phyloP scores from a whole-genome alignment of 2,888 invertebrate species.

The Rhodophaea formosa region DNA sequence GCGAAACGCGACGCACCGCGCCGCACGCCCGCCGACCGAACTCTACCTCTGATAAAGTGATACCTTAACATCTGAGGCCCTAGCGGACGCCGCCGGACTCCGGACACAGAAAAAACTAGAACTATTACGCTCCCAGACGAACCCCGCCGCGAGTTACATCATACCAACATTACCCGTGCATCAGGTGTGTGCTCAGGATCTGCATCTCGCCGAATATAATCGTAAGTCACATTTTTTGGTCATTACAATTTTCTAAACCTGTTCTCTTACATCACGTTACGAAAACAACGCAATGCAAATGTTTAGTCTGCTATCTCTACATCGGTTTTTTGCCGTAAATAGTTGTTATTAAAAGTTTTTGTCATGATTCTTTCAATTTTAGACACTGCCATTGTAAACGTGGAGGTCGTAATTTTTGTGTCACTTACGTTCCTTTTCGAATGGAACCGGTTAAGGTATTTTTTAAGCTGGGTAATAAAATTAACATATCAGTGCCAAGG shows the following conservation, averaged over 20 bases:
- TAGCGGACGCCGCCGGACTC: slow-evolving; percentile 40
- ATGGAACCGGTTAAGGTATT: slow-evolving; percentile 71
- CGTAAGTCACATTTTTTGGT: slow-evolving; percentile 57
- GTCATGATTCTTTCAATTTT: slow-evolving; percentile 43
- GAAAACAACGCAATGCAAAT: slow-evolving; percentile 43
- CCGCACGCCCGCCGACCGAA: slow-evolving; percentile 33
- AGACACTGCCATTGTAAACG: slow-evolving; percentile 41
- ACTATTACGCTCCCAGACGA: slow-evolving; percentile 32
- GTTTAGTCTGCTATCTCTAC: slow-evolving; percentile 39
- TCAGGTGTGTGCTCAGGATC: slow-evolving; percentile 54
- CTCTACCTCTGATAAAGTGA: slow-evolving; percentile 49
- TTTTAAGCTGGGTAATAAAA: slow-evolving; percentile 75
- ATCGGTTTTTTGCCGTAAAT: slow-evolving; percentile 30
- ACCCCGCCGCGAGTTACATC: slow-evolving; percentile 36
- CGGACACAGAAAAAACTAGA: slow-evolving; percentile 44
- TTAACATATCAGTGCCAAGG: slow-evolving; percentile 69
- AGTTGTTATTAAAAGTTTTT: slow-evolving; percentile 38
- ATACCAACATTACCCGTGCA: slow-evolving; percentile 42
- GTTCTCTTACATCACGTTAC: slow-evolving; percentile 39
- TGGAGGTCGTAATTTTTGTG: slow-evolving; percentile 69
- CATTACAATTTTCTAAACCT: slow-evolving; percentile 39
- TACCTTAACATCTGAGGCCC: slow-evolving; percentile 46
- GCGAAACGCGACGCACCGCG: slow-evolving; percentile 63
- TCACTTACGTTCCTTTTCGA: slow-evolving; percentile 72
- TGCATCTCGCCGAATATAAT: slow-evolving; percentile 46